Conservation (phyloP, 2,888 invertebrate species). For the Adelognathus sp. region DNA sequence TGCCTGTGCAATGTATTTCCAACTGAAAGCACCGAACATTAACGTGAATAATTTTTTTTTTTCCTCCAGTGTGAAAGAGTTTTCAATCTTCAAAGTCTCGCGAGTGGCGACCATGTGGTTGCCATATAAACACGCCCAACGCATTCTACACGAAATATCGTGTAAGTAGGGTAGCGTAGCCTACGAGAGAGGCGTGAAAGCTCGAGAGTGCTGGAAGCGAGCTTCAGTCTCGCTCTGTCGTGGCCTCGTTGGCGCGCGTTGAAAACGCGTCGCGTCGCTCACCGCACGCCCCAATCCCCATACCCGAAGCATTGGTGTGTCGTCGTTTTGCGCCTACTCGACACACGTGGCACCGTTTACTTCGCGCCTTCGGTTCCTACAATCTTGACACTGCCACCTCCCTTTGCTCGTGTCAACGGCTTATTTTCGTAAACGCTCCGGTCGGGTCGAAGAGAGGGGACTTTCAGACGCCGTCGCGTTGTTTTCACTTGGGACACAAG, state of each 20-base stretch:
- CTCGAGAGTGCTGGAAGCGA: conserved; percentile 36
- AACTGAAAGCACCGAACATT: neutral
- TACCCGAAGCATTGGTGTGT: conserved; percentile 1
- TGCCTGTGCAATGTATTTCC: neutral
- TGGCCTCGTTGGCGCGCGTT: neutral
- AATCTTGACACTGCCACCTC: neutral
- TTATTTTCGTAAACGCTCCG: conserved; percentile 34
- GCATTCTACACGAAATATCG: neutral
- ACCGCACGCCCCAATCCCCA: conserved; percentile 2
- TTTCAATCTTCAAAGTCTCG: conserved; percentile 8
- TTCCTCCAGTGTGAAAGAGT: neutral
- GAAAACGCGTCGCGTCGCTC: conserved; percentile 25
- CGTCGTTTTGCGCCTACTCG: neutral
- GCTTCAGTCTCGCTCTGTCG: conserved; percentile 23
- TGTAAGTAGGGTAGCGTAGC: too few relatives aligned
- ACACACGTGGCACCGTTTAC: conserved; percentile 55
- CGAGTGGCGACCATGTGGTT: conserved; percentile 22
- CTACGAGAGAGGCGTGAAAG: conserved; percentile 46
- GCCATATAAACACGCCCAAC: conserved; percentile 23
- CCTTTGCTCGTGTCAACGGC: neutral
- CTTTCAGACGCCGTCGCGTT: neutral
- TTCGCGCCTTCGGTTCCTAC: conserved; percentile 39
- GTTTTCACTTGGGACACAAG: neutral
- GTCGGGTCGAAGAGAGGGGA: neutral
- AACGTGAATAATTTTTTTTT: neutral